A percentile compares a stretch with the other conserved stretches of the same genome.
Conservation (phyloP, 2,888 invertebrate species). For the Gymnoscelis rufifasciata region DNA sequence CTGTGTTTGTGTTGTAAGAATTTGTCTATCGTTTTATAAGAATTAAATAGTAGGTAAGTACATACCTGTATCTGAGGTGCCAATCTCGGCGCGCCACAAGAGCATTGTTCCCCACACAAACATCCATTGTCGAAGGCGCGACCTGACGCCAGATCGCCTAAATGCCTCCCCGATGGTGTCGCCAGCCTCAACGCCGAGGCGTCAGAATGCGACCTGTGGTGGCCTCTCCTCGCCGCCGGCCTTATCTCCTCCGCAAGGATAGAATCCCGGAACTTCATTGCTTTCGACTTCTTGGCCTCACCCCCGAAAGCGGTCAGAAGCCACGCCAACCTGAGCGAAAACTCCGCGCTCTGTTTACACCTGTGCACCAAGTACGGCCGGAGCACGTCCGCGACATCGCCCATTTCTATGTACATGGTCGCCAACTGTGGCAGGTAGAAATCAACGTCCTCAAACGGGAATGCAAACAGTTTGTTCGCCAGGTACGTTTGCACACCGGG, state of each 20-base stretch:
- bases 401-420: constrained; percentile 99
- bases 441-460: constrained; percentile 94
- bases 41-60: no score
- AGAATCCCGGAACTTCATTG: constrained; percentile 64
- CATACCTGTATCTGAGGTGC: constrained; percentile 71
- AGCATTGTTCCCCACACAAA: constrained; percentile 89
- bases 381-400: constrained; percentile 92
- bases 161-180: constrained; percentile 81
- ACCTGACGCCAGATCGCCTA: constrained; percentile 95
- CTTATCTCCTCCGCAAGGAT: constrained; percentile 71
- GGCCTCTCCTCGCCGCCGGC: constrained; percentile 66
- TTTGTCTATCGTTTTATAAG: no score
- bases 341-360: constrained; percentile 96
- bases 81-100: constrained; percentile 70
- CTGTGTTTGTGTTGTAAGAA: no score
- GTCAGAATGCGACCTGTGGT: constrained; percentile 87
- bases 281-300: constrained; percentile 68
- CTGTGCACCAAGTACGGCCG: constrained; percentile 71
- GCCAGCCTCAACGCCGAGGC: constrained; percentile 84
- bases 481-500: constrained; percentile 98
- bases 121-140: constrained; percentile 98
- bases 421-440: constrained; percentile 98
- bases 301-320: constrained; percentile 95
- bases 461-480: constrained; percentile 98
- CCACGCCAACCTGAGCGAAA: constrained; percentile 97